These are phyloP conservation scores for Cheirogaleus medius DNA, from an alignment of 2,113 vertebrate genomes.

Conservation along the genomic window DNA sequence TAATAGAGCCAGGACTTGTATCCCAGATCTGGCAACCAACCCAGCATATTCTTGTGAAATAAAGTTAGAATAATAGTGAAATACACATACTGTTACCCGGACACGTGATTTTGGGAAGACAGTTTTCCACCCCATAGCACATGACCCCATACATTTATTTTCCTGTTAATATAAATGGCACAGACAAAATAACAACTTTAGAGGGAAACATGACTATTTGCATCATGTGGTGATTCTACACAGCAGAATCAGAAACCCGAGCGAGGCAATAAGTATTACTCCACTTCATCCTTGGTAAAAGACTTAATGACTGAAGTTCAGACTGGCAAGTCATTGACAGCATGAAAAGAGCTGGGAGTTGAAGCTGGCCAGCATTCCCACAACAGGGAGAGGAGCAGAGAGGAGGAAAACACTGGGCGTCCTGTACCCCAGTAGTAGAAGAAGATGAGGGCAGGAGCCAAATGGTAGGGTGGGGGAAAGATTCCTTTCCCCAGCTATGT, in stretches of 20 bases:
- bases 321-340: neutral
- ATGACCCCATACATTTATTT: neutral
- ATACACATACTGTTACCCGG: neutral
- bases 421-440: neutral
- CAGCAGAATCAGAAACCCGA: neutral
- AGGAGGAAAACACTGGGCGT: neutral
- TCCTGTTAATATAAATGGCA: neutral
- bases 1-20: neutral
- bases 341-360: neutral
- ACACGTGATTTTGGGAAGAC: neutral
- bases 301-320: neutral
- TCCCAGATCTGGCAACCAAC: neutral
- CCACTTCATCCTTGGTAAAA: neutral
- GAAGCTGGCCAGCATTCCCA: neutral
- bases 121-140: neutral
- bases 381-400: neutral
- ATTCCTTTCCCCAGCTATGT: slow-evolving; percentile 3
- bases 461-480: neutral
- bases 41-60: slow-evolving; percentile 13
- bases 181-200: neutral
- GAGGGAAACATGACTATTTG: neutral
- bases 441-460: neutral
- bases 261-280: neutral
- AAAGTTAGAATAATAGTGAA: neutral
- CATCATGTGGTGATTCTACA: neutral